Base-by-base conservation (phyloP, 2,888 invertebrate genomes). In the Cephus nigrinus region DNA sequence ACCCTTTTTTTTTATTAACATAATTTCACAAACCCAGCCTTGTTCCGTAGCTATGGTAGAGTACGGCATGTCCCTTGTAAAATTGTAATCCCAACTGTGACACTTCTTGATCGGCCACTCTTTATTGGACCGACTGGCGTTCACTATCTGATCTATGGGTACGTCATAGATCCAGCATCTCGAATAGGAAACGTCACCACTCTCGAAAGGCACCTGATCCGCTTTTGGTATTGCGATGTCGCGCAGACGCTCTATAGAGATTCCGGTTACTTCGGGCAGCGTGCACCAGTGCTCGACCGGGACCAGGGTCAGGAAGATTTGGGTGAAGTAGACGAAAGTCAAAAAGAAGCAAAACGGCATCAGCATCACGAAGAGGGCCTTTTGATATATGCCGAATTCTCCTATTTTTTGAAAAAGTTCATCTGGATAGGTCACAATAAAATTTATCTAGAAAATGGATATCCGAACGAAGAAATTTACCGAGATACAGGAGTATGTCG, bases 381-480 rank as follows among this genome's bases (percentile, higher is more conserved):
- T 90, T 79, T 91, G 91, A 78, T 90, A 91, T 9, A 80, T 74
- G 5, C 90, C 90, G 78, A 91, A 91, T 75, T 90, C 90, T 36
- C 90, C 91, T 81, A 88, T 69, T 11, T 35, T 35, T 35, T 35
- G 3, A 35, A 11, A 12, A 79, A 79, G 86, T 71, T 33, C 31
- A 30, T 76, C 23, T 3, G 30, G 35, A 33, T 0, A 5, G 2
- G 35, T 71, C 15, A 69, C 30, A 35, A 34, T n/a, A 55, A 55
- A 55, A 71, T 15, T 30, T 30, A 5, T 31, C 3, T 31, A 12
- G 30, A 33, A 15, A 71, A 71, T 30, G 3, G 11, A 71, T 33
- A 71, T 11, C 2, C 1, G 32, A 33, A 71, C 9, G 30, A 32
- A 72, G 35, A 71, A 23, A 69, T 34, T 82, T 79, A 84, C 84